Evolutionary conservation across 1,140 invertebrate genomes (phyloP), one percentile per base, ranked within the genome.

Genomic region (Acromyrmex heyeri): DNA sequence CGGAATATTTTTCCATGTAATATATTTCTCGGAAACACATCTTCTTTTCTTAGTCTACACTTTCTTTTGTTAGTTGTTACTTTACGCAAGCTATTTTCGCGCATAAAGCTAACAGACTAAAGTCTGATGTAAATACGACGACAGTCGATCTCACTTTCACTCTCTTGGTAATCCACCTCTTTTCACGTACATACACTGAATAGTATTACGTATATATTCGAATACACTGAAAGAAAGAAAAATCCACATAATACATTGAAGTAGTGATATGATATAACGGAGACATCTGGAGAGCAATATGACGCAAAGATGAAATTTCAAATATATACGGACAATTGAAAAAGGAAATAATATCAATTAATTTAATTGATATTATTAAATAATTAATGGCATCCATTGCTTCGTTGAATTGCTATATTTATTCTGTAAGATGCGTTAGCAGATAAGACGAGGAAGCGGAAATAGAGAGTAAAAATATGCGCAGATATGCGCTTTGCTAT

Each of bases 371-470:
- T 24, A 24, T 24, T 24, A 24, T 24, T 24, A 24, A 24, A 24
- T 24, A 24, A 24, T 24, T 24, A 38, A 38, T 16, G 7, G 44
- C 7, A 21, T 53, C 7, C 4, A 3, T 30, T 59, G n/a, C 14
- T 69, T 24, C n/a, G 34, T 21, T 30, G 7, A 27, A 27, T 50
- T 78, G 30, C 6, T 44, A 10, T 0, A 44, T 73, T 44, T 3
- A 3, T 73, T 21, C 18, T 12, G 18, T 18, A 3, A n/a, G 62
- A 55, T 83, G 2, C 4, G 44, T 62, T 53, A 62, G 38, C 12
- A 21, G 55, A 77, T 69, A 65, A 69, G 61, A 85, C 55, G 18
- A 82, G 82, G 72, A 91, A 91, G 82, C 62, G 86, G 82, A 90
- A 90, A 90, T 44, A 16, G 16, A n/a, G 10, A 5, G 18, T 38